A percentile compares a stretch with the other conserved stretches of the same genome.
These are phyloP conservation scores for Siphonodentalium dalli DNA, from an alignment of 2,888 invertebrate genomes.

Conservation along the genomic window DNA sequence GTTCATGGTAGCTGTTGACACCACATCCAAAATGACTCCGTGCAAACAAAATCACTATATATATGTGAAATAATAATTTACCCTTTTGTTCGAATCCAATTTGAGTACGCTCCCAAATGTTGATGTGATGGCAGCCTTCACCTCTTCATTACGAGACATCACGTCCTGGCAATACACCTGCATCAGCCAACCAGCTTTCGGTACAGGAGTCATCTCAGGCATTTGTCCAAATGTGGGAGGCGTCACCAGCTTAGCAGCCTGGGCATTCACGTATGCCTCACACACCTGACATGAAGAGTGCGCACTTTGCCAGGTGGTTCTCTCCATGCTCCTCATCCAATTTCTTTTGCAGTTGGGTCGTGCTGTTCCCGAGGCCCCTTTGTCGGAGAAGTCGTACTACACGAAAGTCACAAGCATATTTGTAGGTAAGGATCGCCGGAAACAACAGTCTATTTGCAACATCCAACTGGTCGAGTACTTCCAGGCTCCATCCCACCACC, in stretches of 20 bases:
- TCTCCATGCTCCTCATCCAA: constrained; percentile 34
- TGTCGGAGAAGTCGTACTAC: constrained; percentile 26
- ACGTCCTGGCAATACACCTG: constrained; percentile 29
- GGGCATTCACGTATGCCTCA: constrained; percentile 10
- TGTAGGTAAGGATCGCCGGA: constrained; percentile 32
- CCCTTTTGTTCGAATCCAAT: constrained; percentile 42
- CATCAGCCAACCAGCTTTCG: constrained; percentile 32
- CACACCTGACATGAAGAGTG: constrained; percentile 26
- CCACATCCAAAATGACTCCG: no score
- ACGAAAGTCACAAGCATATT: constrained; percentile 27
- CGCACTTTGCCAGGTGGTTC: constrained; percentile 13
- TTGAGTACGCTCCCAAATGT: constrained; percentile 37
- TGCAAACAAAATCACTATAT: no score
- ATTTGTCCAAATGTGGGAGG: constrained; percentile 14
- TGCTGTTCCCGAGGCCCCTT: constrained; percentile 34
- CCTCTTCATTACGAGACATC: constrained; percentile 25
- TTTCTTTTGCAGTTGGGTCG: constrained; percentile 24
- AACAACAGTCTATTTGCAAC: constrained; percentile 25
- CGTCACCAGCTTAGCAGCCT: constrained; percentile 3
- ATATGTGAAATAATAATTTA: no score
- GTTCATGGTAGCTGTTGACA: no score
- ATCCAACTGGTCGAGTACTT: constrained; percentile 32
- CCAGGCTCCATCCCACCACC: constrained; percentile 26
- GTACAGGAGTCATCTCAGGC: constrained; percentile 16
- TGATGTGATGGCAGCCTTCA: constrained; percentile 36